Evolutionary conservation across 2,888 invertebrate species (phyloP), one percentile per base, ranked within the genome.

Genomic region (Bombylius discolor): DNA sequence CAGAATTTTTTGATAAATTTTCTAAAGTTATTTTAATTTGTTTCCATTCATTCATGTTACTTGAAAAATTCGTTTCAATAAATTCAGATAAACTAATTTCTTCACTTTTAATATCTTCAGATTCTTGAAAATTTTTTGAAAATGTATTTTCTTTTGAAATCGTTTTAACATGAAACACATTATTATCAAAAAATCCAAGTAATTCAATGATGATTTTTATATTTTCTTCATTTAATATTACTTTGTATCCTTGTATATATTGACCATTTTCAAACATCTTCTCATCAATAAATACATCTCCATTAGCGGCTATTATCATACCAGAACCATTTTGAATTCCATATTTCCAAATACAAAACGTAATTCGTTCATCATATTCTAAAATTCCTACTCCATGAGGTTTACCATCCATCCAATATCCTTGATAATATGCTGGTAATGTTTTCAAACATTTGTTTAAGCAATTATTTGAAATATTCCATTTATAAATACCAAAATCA

Each of bases 361-460:
- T 48, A 5, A 23, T 49, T 36, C 42, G 48, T 14, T 56, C 59
- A 5, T 59, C 45, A 51, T 55, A 55, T 45, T 51, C 32, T 23
- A 55, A 14, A 33, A 59, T 52, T 36, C 59, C 59, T 23, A 56
- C n/a, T 1, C 59, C 59, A 55, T 55, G 49, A 11, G 53, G 54
- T 11, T 51, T 36, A 33, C 55, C 54, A n/a, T 59, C 49, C 7
- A 39, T 12, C 56, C 56, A 59, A 51, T 49, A 57, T 50, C 59
- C 59, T 11, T 36, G 44, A 34, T 48, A 59, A 7, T 42, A 48
- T 8, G 34, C 44, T 11, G 50, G 44, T 33, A 44, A 13, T 31
- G 47, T 44, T 45, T 14, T 23, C 14, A 59, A n/a, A 6, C 52
- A 48, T 39, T 42, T 23, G 23, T 56, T 52, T 12, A n/a, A 5